Percentiles rank a stretch among this genome's conserved stretches.
Conservation (phyloP, 2,888 invertebrate genomes). For the Synergus gifuensis region DNA sequence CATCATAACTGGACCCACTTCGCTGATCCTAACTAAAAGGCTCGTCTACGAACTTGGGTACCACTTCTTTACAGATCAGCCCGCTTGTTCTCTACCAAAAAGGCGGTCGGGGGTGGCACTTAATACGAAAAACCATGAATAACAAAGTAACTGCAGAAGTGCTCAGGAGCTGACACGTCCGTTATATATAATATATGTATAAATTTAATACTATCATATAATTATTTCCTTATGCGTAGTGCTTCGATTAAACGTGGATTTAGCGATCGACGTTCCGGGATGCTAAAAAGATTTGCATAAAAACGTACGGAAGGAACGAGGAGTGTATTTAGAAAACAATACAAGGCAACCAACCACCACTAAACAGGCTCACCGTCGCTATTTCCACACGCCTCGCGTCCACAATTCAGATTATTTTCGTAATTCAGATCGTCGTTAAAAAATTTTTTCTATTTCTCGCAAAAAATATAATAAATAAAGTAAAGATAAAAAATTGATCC, state of each 20-base stretch:
- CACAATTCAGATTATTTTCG: slow-evolving; percentile 10
- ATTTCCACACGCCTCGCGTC: slow-evolving; percentile 31
- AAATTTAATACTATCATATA: slow-evolving; percentile 73
- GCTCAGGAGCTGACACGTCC: slow-evolving; percentile 72
- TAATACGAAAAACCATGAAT: slow-evolving; percentile 24
- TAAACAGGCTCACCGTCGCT: slow-evolving; percentile 46
- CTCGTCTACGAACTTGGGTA: slow-evolving; percentile 28
- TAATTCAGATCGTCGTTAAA: background rate
- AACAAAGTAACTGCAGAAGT: slow-evolving; percentile 60
- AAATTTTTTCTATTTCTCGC: background rate
- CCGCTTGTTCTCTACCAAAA: slow-evolving; percentile 44
- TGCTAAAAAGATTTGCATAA: slow-evolving; percentile 66
- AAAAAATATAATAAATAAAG: background rate
- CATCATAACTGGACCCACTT: slow-evolving; percentile 42
- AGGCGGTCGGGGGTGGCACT: slow-evolving; percentile 41
- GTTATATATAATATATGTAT: slow-evolving; percentile 64
- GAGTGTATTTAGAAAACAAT: slow-evolving; percentile 58
- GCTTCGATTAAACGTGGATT: slow-evolving; percentile 65
- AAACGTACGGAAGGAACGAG: slow-evolving; percentile 64
- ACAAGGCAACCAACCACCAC: slow-evolving; percentile 53
- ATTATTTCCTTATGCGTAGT: slow-evolving; percentile 67
- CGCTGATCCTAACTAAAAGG: slow-evolving; percentile 45
- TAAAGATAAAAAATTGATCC: background rate
- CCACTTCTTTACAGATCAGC: slow-evolving; percentile 20
- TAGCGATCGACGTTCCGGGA: slow-evolving; percentile 69